Evolutionary conservation across 2,888 invertebrate genomes (phyloP).

Genomic region (Linyphia triangularis): DNA sequence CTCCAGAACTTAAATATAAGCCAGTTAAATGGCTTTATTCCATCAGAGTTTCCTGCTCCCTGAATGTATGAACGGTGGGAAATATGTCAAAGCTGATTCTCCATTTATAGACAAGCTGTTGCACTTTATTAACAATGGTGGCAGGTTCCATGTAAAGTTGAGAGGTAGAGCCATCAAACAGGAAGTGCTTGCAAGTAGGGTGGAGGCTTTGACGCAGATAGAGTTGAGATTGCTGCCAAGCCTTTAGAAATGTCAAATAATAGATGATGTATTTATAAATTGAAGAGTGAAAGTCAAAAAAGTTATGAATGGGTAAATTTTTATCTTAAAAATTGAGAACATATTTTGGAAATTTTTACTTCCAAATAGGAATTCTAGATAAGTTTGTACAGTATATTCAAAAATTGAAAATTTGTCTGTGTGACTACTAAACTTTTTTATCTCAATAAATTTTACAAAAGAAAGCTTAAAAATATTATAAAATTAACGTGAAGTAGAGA

Average conservation of each 20-base stretch:
- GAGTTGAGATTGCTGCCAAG: slow-evolving; percentile 68
- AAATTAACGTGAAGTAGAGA: too few relatives aligned
- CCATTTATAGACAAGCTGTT: slow-evolving; percentile 50
- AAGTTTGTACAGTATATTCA: too few relatives aligned
- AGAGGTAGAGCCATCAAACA: slow-evolving; percentile 26
- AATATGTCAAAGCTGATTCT: slow-evolving; percentile 21
- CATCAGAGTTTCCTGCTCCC: slow-evolving; percentile 40
- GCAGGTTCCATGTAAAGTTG: slow-evolving; percentile 30
- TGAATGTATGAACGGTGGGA: slow-evolving; percentile 61
- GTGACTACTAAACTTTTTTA: too few relatives aligned
- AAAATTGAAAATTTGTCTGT: too few relatives aligned
- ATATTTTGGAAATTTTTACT: too few relatives aligned
- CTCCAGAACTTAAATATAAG: background rate
- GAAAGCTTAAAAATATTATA: too few relatives aligned
- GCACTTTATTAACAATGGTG: slow-evolving; percentile 14
- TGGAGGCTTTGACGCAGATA: slow-evolving; percentile 61
- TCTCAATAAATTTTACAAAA: too few relatives aligned
- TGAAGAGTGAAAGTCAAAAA: too few relatives aligned
- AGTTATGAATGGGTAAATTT: too few relatives aligned
- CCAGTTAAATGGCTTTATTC: slow-evolving; percentile 4
- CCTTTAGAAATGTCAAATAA: slow-evolving; percentile 12
- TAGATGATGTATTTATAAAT: too few relatives aligned
- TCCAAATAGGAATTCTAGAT: too few relatives aligned
- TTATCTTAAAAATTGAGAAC: too few relatives aligned
- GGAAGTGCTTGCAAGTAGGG: slow-evolving; percentile 47